Percentiles rank a stretch among this genome's conserved stretches.
phyloP scores from a whole-genome alignment of 2,797 vertebrate species.

The Molossus alvarezi region DNA sequence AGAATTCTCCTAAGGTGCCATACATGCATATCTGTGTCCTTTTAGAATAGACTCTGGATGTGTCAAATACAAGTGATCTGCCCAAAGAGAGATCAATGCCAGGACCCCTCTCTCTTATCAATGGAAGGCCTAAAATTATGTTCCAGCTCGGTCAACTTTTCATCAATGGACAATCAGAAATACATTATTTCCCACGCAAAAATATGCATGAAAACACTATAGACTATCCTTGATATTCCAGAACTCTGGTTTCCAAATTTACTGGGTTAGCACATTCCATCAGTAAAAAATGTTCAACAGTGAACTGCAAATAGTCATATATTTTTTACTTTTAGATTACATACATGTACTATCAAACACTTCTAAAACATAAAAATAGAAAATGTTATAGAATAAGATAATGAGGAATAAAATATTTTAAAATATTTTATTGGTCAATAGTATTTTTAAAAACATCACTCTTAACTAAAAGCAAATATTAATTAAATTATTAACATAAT shows the following conservation, averaged over 20 bases:
- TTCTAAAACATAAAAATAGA: conserved; percentile 47
- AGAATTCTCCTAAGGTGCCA: background rate
- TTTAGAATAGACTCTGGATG: background rate
- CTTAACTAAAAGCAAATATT: background rate
- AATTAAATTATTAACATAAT: conserved; percentile 40
- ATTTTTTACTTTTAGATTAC: conserved; percentile 26
- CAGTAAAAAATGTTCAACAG: conserved; percentile 32
- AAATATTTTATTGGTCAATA: background rate
- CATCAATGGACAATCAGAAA: background rate
- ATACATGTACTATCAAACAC: background rate
- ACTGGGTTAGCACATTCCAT: background rate
- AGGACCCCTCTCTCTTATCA: background rate
- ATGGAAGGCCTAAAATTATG: background rate
- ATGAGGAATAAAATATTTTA: conserved; percentile 18
- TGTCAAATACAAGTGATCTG: background rate
- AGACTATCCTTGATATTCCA: background rate
- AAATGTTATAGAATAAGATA: conserved; percentile 16
- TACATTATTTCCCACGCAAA: background rate
- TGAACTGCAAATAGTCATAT: background rate
- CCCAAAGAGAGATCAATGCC: conserved; percentile 20
- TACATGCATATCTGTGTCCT: background rate
- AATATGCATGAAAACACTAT: background rate
- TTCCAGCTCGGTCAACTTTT: background rate
- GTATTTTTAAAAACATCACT: conserved; percentile 21
- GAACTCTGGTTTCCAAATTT: background rate